Percentiles rank a stretch among this genome's conserved stretches.
Evolutionary conservation across 2,888 invertebrate genomes (phyloP).

Genomic region (Phyto melanocephala): DNA sequence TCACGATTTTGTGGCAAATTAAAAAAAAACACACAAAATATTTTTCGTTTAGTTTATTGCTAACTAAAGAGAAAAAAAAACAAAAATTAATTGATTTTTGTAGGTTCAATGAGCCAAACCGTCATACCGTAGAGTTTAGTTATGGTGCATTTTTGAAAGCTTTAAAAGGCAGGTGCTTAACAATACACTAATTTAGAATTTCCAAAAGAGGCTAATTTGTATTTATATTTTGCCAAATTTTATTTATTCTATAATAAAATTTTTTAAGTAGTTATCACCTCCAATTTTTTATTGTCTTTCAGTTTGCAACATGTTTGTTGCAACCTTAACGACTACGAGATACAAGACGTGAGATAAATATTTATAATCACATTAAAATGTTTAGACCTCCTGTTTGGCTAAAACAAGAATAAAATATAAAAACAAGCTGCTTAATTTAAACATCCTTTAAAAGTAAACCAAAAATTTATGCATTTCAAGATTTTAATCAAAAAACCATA

Average conservation of each 20-base stretch:
- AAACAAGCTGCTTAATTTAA: not conserved
- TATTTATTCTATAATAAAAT: conserved; percentile 4
- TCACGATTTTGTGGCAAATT: conserved; percentile 42
- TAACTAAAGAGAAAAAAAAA: not conserved
- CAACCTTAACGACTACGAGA: conserved; percentile 40
- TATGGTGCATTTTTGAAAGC: not conserved
- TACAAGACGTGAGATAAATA: conserved; percentile 62
- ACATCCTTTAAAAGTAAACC: conserved; percentile 12
- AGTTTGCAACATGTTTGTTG: not conserved
- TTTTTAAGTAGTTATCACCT: conserved; percentile 55
- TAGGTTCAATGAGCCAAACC: not conserved
- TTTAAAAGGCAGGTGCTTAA: conserved; percentile 41
- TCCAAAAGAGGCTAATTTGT: conserved; percentile 14
- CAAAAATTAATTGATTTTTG: conserved; percentile 56
- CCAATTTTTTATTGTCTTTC: not conserved
- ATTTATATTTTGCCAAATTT: not conserved
- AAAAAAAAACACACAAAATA: too few relatives aligned
- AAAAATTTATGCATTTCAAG: not conserved
- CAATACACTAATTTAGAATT: conserved; percentile 36
- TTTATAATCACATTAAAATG: conserved; percentile 39
- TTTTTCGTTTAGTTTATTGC: not conserved
- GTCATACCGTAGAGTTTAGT: not conserved
- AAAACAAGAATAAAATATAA: too few relatives aligned
- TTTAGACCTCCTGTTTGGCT: conserved; percentile 12
- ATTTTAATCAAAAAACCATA: conserved; percentile 21